Evolutionary conservation across 2,797 vertebrate genomes (phyloP).

Genomic region (Gambusia yucatana): DNA sequence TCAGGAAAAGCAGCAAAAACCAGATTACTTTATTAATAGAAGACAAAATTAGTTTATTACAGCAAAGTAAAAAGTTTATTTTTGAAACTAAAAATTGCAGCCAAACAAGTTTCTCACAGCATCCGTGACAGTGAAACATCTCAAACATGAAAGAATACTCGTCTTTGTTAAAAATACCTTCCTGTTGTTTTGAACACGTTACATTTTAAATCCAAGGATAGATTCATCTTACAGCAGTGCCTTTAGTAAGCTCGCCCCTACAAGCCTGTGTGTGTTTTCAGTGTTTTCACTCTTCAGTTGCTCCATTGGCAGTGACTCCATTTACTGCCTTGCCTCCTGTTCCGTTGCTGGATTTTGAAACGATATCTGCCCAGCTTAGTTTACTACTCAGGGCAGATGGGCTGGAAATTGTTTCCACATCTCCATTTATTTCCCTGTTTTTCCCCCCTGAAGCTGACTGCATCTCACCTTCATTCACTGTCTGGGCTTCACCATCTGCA

Average conservation of each 20-base stretch:
- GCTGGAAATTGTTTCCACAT: constrained; percentile 11
- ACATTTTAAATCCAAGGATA: constrained; percentile 27
- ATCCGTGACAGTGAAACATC: constrained; percentile 29
- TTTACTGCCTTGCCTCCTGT: constrained; percentile 41
- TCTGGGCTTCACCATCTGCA: constrained; percentile 29
- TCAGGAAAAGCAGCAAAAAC: not conserved
- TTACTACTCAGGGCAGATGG: constrained; percentile 51
- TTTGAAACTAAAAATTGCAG: constrained; percentile 12
- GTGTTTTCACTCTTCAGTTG: constrained; percentile 49
- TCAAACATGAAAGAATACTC: constrained; percentile 38
- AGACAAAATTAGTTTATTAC: constrained; percentile 8
- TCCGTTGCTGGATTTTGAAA: constrained; percentile 54
- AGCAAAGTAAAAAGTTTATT: constrained; percentile 71
- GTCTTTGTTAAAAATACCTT: constrained; percentile 24
- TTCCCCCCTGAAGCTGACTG: constrained; percentile 37
- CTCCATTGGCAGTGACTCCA: constrained; percentile 44
- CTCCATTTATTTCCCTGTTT: constrained; percentile 43
- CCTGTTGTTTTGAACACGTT: constrained; percentile 28
- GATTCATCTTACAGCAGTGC: constrained; percentile 56
- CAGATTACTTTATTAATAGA: not conserved
- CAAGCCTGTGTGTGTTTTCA: constrained; percentile 40
- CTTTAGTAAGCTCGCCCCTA: constrained; percentile 20
- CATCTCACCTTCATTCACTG: constrained; percentile 31
- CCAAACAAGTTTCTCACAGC: constrained; percentile 42
- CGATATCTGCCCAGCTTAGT: constrained; percentile 65